Evolutionary conservation across 2,888 invertebrate genomes (phyloP).

Genomic region (Omphaloscelis lunosa): DNA sequence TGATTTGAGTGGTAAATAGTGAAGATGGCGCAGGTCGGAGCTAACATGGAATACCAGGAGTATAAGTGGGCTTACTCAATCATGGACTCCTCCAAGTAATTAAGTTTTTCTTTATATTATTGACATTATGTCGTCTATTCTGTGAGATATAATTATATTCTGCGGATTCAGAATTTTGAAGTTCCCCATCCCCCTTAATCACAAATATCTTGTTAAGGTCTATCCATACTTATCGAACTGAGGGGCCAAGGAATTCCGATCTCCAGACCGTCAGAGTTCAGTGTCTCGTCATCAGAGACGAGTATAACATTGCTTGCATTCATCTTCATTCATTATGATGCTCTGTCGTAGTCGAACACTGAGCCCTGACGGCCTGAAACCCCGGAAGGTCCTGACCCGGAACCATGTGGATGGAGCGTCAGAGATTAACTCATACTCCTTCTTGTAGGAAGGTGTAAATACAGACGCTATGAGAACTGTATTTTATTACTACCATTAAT

Average conservation of each 20-base stretch:
- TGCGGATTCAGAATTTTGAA: neutral
- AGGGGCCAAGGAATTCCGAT: neutral
- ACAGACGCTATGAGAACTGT: constrained; percentile 8
- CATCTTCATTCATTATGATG: neutral
- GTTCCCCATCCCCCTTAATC: neutral
- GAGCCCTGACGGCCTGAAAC: neutral
- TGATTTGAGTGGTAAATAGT: constrained; percentile 58
- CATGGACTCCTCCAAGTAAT: constrained; percentile 97
- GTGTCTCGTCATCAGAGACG: too few species aligned
- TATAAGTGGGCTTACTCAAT: constrained; percentile 98
- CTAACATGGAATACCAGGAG: constrained; percentile 91
- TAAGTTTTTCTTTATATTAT: constrained; percentile 5
- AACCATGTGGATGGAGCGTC: too few species aligned
- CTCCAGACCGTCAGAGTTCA: neutral
- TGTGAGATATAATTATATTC: neutral
- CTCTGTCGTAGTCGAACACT: neutral
- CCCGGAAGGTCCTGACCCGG: neutral
- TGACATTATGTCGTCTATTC: neutral
- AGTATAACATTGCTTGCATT: neutral
- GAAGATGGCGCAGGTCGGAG: constrained; percentile 88
- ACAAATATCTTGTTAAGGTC: neutral
- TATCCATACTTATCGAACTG: neutral
- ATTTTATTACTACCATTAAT: constrained; percentile 7
- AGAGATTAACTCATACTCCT: neutral
- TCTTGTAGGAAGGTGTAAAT: neutral